Percentiles rank a stretch among this genome's conserved stretches.
Evolutionary conservation across 2,797 vertebrate genomes (phyloP).

Genomic region (Sorex maritimensis): DNA sequence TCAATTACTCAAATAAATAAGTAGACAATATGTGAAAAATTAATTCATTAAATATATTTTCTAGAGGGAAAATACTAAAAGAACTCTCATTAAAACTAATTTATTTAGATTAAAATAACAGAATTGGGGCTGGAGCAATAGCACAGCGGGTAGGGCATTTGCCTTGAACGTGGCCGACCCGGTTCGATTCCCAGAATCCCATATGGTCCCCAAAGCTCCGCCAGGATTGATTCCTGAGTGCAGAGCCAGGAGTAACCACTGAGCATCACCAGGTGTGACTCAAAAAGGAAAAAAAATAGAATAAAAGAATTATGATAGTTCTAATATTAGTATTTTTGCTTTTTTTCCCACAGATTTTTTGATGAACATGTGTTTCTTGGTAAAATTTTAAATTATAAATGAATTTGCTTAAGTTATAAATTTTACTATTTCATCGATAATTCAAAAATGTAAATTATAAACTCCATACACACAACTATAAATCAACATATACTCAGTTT

Average conservation of each 20-base stretch:
- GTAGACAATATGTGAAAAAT: too few species aligned
- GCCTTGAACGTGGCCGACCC: too few species aligned
- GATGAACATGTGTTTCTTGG: background rate
- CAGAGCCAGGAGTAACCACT: too few species aligned
- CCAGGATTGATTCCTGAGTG: too few species aligned
- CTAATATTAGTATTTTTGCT: conserved; percentile 25
- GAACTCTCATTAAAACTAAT: conserved; percentile 3
- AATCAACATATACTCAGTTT: background rate
- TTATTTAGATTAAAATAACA: background rate
- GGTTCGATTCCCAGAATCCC: too few species aligned
- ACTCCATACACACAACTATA: background rate
- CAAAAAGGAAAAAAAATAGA: too few species aligned
- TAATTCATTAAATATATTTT: background rate
- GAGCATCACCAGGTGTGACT: too few species aligned
- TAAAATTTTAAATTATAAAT: conserved; percentile 39
- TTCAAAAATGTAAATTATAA: conserved; percentile 40
- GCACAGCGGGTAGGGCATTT: too few species aligned
- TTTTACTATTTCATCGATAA: conserved; percentile 51
- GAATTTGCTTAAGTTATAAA: conserved; percentile 32
- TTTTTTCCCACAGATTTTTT: conserved; percentile 35
- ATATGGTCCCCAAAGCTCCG: too few species aligned
- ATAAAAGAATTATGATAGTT: background rate
- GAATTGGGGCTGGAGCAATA: too few species aligned
- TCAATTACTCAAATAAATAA: conserved; percentile 1
- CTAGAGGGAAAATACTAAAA: conserved; percentile 15